phyloP scores from a whole-genome alignment of 2,797 vertebrate species.

The Ptychadena robeensis region DNA sequence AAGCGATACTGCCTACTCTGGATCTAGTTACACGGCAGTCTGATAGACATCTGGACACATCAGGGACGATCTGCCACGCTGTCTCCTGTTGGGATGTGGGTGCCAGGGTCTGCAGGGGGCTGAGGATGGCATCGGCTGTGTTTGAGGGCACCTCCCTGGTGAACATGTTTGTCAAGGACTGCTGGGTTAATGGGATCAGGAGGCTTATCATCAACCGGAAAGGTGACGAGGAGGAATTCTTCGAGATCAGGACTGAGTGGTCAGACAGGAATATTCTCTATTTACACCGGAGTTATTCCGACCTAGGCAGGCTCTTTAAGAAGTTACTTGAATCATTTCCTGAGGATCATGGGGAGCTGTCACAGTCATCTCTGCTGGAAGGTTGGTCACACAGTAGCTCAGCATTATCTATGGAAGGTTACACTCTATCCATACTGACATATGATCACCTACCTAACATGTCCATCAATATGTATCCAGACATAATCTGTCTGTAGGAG shows the following conservation, averaged over 20 bases:
- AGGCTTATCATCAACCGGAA: constrained; percentile 88
- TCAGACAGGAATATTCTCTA: constrained; percentile 95
- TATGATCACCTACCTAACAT: too few relatives aligned
- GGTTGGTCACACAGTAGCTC: constrained; percentile 70
- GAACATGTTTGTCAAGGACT: constrained; percentile 97
- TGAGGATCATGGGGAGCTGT: constrained; percentile 86
- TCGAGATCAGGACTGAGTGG: constrained; percentile 96
- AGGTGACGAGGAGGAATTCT: constrained; percentile 95
- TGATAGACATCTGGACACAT: constrained; percentile 28
- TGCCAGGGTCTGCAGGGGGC: constrained; percentile 51
- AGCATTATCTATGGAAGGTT: too few relatives aligned
- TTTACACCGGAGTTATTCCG: constrained; percentile 90
- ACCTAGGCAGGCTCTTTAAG: constrained; percentile 86
- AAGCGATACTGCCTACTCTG: not conserved
- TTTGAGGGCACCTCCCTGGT: constrained; percentile 96
- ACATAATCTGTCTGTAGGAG: too few relatives aligned
- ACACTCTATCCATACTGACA: too few relatives aligned
- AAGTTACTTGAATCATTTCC: constrained; percentile 90
- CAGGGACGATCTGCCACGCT: not conserved
- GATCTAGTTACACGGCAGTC: constrained; percentile 33
- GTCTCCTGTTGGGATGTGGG: constrained; percentile 66
- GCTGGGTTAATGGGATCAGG: constrained; percentile 96
- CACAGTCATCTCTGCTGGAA: constrained; percentile 85
- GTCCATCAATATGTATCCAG: too few relatives aligned
- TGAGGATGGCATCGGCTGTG: constrained; percentile 92